Evolutionary conservation across 2,113 vertebrate species (phyloP).

Genomic region (Tonatia bakeri): DNA sequence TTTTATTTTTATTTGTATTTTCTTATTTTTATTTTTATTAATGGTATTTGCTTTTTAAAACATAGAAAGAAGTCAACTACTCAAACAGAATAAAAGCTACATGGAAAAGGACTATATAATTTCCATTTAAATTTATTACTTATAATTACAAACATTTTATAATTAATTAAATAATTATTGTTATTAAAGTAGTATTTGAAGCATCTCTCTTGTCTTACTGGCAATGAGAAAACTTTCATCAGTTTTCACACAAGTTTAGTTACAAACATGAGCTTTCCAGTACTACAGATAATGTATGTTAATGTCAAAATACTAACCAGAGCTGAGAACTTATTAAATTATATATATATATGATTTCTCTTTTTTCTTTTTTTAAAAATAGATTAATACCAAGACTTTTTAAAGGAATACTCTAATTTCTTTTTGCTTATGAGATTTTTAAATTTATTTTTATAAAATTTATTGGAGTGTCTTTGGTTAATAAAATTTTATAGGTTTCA

Average conservation of each 20-base stretch:
- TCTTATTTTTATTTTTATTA: not conserved
- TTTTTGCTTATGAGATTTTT: too few species aligned
- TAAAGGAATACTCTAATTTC: not conserved
- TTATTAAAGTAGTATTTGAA: not conserved
- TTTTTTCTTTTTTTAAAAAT: not conserved
- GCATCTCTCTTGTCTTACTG: not conserved
- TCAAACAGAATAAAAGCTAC: not conserved
- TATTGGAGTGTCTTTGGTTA: too few species aligned
- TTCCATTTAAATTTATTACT: not conserved
- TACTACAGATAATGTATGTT: not conserved
- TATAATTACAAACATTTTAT: not conserved
- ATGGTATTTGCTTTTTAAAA: not conserved
- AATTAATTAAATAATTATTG: not conserved
- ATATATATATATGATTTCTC: not conserved
- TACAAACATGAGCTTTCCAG: not conserved
- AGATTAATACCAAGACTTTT: not conserved
- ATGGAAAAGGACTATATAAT: not conserved
- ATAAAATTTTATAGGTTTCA: too few species aligned
- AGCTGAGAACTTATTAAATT: not conserved
- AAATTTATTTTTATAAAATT: too few species aligned
- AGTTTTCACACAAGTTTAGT: not conserved
- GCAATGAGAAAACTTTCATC: not conserved
- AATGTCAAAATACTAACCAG: not conserved
- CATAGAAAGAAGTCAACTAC: not conserved
- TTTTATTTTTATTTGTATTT: not conserved